Percentiles rank a stretch among this genome's conserved stretches.
phyloP scores from a whole-genome alignment of 1,140 invertebrate genomes.

The Laodelphax striatellus region DNA sequence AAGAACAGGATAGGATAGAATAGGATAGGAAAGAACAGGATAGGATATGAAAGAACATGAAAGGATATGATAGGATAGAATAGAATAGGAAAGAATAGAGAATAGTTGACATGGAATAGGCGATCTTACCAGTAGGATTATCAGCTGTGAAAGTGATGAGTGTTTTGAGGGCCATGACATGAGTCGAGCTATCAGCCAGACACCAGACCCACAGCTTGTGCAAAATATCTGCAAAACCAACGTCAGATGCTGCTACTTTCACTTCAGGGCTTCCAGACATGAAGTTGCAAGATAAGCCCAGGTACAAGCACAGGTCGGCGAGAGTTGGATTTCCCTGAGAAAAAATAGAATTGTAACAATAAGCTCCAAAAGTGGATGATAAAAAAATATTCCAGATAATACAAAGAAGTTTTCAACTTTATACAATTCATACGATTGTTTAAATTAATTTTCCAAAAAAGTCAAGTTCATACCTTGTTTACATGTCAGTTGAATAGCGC shows the following conservation, averaged over 20 bases:
- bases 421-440: no score
- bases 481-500: no score
- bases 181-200: constrained; percentile 30
- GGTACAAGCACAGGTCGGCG: constrained; percentile 33
- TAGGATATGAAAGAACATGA: no score
- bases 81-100: no score
- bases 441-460: no score
- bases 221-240: constrained; percentile 37
- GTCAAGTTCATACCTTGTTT: no score
- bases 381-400: no score
- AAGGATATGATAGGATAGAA: no score
- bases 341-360: constrained; percentile 8
- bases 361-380: neutral
- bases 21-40: no score
- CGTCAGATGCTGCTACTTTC: constrained; percentile 31
- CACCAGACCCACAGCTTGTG: constrained; percentile 45
- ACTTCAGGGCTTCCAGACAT: constrained; percentile 30
- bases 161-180: constrained; percentile 34
- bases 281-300: constrained; percentile 40
- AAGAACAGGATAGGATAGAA: no score
- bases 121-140: constrained; percentile 33
- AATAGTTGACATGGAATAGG: neutral
- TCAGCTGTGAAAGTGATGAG: constrained; percentile 40
- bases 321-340: constrained; percentile 34
- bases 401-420: no score